phyloP scores from a whole-genome alignment of 2,113 vertebrate species.

The Chauna torquata region DNA sequence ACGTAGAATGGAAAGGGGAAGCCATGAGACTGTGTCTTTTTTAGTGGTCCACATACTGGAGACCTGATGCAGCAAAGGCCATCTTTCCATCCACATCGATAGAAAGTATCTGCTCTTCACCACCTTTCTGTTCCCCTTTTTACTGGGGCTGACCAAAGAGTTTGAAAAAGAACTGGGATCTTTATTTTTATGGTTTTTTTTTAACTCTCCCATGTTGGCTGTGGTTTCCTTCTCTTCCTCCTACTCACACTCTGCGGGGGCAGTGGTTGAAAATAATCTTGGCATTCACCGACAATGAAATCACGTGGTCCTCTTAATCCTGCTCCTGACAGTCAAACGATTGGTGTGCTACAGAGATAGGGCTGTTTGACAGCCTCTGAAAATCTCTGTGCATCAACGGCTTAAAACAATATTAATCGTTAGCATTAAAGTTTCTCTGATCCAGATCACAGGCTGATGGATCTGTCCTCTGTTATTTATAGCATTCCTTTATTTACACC shows the following conservation, averaged over 20 bases:
- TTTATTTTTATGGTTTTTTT: neutral
- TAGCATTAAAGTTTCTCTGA: neutral
- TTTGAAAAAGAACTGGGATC: neutral
- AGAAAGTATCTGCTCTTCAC: neutral
- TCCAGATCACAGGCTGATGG: neutral
- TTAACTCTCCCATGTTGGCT: neutral
- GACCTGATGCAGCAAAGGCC: neutral
- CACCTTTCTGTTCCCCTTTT: neutral
- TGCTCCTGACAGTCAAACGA: neutral
- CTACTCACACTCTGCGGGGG: too few species aligned
- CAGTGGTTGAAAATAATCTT: neutral
- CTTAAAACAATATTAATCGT: constrained; percentile 31
- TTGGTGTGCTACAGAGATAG: neutral
- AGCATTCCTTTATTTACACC: neutral
- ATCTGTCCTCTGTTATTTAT: constrained; percentile 31
- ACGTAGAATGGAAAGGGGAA: neutral
- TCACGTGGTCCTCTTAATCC: neutral
- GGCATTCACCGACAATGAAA: neutral
- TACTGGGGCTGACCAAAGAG: neutral
- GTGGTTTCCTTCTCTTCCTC: neutral
- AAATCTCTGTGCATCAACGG: neutral
- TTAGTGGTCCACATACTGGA: neutral
- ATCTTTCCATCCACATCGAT: neutral
- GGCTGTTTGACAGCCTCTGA: constrained; percentile 13
- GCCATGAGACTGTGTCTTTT: neutral